Evolutionary conservation across 2,113 vertebrate genomes (phyloP).

Genomic region (Mirounga angustirostris): DNA sequence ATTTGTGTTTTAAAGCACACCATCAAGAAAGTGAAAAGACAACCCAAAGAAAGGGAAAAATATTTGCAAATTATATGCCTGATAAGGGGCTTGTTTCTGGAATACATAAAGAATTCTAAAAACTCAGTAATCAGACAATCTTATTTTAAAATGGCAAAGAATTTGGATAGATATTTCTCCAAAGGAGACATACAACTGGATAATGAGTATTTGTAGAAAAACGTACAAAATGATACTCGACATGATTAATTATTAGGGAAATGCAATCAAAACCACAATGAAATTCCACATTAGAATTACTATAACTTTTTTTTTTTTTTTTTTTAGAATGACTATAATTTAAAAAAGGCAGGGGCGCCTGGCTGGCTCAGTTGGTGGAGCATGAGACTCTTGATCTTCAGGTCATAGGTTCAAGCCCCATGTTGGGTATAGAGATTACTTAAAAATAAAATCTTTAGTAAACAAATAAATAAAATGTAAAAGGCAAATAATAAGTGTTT

Average conservation of each 20-base stretch:
- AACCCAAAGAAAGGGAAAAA: neutral
- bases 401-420: neutral
- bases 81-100: neutral
- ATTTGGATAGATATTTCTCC: neutral
- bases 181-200: neutral
- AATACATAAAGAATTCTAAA: neutral
- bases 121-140: neutral
- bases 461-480: neutral
- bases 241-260: neutral
- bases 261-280: neutral
- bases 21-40: neutral
- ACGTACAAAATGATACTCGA: neutral
- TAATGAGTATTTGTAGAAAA: neutral
- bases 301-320: neutral
- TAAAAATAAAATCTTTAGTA: neutral
- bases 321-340: neutral
- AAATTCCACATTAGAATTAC: neutral
- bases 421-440: neutral
- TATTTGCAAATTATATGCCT: neutral
- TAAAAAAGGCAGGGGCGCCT: neutral
- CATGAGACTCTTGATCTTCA: neutral
- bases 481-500: neutral
- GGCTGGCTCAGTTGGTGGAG: neutral
- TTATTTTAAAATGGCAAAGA: neutral
- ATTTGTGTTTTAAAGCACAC: neutral